Evolutionary conservation across 2,113 vertebrate genomes (phyloP), one percentile per base, ranked within the genome.

Genomic region (Apodemus sylvaticus): DNA sequence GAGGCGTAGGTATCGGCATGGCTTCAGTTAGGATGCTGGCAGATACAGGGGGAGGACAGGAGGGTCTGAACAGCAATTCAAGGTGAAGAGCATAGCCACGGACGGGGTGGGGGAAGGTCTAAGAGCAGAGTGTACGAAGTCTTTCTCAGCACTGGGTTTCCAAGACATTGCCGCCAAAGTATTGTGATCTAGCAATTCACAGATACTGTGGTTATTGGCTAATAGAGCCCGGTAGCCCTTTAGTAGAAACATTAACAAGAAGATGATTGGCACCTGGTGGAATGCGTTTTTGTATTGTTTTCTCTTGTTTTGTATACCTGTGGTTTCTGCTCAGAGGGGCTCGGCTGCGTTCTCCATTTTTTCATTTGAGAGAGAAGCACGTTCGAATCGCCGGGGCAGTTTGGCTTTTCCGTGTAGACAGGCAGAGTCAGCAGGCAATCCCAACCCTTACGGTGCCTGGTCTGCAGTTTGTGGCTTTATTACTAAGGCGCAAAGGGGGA

Each of bases 351-450:
- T 90, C 78, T 78, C 64, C 26, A 58, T 70, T 96, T 96, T 87
- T 92, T 51, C 29, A 20, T 78, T 89, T 94, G 53, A 92, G 48
- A 94, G 76, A 95, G 71, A 71, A 91, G n/a, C 10, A 88, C 24
- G 48, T 36, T 5, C n/a, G 24, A 62, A 39, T 81, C 76, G 88
- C 71, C 58, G 42, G 68, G 12, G 39, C 86, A 13, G 42, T 62
- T 95, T 92, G 85, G 7, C 14, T 31, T 68, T 87, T 93, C 89
- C 13, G 0, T 39, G 29, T n/a, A 71, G 42, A 78, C 1, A 94
- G 51, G 70, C 11, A 0, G 3, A 51, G 82, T 36, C 34, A 74
- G 79, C 42, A 60, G 62, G 39, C 79, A 62, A 45, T 29, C 88
- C 13, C n/a, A 62, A 45, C 19, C 24, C 36, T 70, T 48, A 8